Conservation (phyloP, 1,140 invertebrate genomes). For the Saccostrea glomerata region DNA sequence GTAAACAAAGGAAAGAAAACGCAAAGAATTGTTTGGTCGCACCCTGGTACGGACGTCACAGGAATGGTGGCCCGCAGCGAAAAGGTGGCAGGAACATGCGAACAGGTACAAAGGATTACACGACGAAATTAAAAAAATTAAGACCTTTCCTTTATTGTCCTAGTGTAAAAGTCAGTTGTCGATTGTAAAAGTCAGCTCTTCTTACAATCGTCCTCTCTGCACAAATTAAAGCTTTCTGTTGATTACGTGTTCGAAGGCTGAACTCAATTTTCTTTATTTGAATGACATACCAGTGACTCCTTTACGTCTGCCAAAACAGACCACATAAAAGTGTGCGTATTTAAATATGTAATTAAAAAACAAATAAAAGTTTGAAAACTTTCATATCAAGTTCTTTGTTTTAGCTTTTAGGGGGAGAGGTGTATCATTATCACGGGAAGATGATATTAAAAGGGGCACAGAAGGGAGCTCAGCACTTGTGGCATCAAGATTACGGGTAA, state of each 20-base stretch:
- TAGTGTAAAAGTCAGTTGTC: too few relatives aligned
- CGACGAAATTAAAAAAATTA: not conserved
- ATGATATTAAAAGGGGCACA: slow-evolving; percentile 64
- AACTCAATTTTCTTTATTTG: too few relatives aligned
- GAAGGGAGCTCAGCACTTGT: slow-evolving; percentile 59
- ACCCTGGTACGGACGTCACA: slow-evolving; percentile 72
- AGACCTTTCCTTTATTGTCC: not conserved
- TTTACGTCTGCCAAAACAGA: too few relatives aligned
- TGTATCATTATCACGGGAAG: slow-evolving; percentile 68
- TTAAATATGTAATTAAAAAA: too few relatives aligned
- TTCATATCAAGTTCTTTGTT: too few relatives aligned
- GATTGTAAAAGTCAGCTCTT: not conserved
- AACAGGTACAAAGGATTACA: slow-evolving; percentile 56
- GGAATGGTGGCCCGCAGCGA: slow-evolving; percentile 69
- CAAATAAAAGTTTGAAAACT: too few relatives aligned
- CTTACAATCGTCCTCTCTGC: not conserved
- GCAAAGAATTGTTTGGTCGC: slow-evolving; percentile 65
- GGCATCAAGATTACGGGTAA: slow-evolving; percentile 70
- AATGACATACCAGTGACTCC: too few relatives aligned
- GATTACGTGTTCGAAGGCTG: too few relatives aligned
- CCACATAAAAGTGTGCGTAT: too few relatives aligned
- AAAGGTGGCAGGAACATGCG: slow-evolving; percentile 70
- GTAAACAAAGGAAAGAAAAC: slow-evolving; percentile 51
- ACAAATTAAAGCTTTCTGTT: too few relatives aligned
- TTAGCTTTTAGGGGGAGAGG: slow-evolving; percentile 65